Conservation (phyloP, 2,797 vertebrate species). For the Tinamus major region DNA sequence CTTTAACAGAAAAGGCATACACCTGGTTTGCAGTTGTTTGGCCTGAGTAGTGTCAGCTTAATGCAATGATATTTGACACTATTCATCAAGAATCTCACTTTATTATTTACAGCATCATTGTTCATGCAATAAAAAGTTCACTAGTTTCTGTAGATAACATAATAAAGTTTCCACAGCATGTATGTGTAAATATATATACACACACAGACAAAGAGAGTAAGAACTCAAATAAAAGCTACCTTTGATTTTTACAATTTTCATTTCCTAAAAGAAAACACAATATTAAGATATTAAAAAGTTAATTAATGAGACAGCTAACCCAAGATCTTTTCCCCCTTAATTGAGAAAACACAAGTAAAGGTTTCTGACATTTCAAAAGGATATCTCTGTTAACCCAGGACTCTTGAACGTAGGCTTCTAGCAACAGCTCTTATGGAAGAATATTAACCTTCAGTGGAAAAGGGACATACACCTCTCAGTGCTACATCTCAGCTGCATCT, state of each 20-base stretch:
- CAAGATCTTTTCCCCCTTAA: neutral
- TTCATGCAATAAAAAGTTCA: neutral
- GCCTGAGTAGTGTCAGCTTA: fast-evolving
- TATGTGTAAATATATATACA: neutral
- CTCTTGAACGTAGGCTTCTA: neutral
- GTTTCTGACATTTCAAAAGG: neutral
- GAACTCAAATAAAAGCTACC: neutral
- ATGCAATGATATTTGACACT: neutral
- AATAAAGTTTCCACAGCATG: neutral
- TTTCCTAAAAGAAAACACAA: neutral
- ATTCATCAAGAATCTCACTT: conserved; percentile 19
- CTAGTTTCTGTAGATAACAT: neutral
- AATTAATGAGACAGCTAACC: neutral
- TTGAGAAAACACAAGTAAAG: neutral
- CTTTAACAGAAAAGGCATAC: neutral
- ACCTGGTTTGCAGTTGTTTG: neutral
- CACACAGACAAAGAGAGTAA: neutral
- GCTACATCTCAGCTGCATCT: neutral
- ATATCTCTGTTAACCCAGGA: neutral
- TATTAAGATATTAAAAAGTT: neutral
- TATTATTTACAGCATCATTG: neutral
- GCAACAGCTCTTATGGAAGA: neutral
- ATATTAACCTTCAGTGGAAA: neutral
- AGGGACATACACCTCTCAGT: neutral
- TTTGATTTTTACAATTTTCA: neutral